Evolutionary conservation across 2,797 vertebrate genomes (phyloP).

Genomic region (Champsocephalus esox): DNA sequence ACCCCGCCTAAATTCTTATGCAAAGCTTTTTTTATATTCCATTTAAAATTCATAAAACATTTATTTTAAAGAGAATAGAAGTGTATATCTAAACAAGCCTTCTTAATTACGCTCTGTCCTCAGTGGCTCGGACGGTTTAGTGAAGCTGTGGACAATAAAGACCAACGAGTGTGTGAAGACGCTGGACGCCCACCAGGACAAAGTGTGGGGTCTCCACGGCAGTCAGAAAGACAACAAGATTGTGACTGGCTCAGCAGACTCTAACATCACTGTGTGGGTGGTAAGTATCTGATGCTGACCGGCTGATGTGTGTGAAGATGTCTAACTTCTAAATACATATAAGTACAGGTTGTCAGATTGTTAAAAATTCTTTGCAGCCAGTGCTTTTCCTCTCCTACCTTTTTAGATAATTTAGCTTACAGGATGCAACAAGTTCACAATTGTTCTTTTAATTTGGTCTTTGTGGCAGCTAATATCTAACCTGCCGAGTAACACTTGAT

Average conservation of each 20-base stretch:
- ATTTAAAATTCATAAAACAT: no score
- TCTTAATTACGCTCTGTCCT: background rate
- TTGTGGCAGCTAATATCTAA: background rate
- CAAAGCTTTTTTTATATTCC: no score
- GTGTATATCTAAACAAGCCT: no score
- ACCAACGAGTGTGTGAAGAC: slow-evolving; percentile 96
- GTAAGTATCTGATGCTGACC: slow-evolving; percentile 69
- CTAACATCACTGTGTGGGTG: slow-evolving; percentile 91
- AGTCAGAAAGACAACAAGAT: slow-evolving; percentile 87
- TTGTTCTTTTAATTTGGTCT: background rate
- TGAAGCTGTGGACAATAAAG: slow-evolving; percentile 99
- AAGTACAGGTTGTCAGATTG: background rate
- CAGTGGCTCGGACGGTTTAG: slow-evolving; percentile 94
- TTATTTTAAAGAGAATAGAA: no score
- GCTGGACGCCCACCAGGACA: slow-evolving; percentile 93
- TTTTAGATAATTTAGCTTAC: background rate
- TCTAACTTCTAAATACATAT: background rate
- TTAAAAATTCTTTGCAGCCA: background rate
- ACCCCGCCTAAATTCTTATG: background rate
- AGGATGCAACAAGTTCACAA: background rate
- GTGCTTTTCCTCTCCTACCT: background rate
- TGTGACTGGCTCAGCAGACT: slow-evolving; percentile 92
- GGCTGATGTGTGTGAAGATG: background rate
- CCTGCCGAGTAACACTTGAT: background rate
- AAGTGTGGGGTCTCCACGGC: slow-evolving; percentile 96